Conservation (phyloP, 2,888 invertebrate species). For the Laothoe populi region DNA sequence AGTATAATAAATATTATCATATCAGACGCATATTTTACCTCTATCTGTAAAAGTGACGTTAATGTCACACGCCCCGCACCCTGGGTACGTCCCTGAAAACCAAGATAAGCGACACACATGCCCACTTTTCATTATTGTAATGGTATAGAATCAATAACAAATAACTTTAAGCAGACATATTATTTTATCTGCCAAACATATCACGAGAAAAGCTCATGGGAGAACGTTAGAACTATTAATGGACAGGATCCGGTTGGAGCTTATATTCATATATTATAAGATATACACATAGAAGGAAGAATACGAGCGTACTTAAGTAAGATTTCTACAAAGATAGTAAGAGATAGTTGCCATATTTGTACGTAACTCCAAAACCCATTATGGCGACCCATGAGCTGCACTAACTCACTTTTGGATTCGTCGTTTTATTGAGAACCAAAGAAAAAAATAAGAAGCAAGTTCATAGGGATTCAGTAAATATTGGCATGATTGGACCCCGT, state of each 20-base stretch:
- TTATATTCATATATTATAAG: neutral
- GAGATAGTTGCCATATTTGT: no score
- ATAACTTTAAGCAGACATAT: constrained; percentile 6
- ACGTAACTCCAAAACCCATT: no score
- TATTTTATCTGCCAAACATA: constrained; percentile 3
- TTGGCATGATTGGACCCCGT: no score
- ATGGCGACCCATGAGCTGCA: no score
- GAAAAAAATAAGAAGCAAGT: no score
- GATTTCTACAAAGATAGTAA: neutral
- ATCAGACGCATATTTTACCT: constrained; percentile 18
- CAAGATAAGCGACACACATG: constrained; percentile 31
- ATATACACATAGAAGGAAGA: neutral
- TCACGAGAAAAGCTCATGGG: neutral
- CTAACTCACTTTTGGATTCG: no score
- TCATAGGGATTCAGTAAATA: no score
- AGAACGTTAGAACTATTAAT: constrained; percentile 10
- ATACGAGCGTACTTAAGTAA: neutral
- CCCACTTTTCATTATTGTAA: constrained; percentile 24
- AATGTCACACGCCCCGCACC: constrained; percentile 9
- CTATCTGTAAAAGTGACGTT: constrained; percentile 11
- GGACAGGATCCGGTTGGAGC: constrained; percentile 2
- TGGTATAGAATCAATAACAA: constrained; percentile 19
- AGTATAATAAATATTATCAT: constrained; percentile 18
- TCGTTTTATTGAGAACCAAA: no score
- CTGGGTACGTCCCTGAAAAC: constrained; percentile 21